Evolutionary conservation across 1,140 invertebrate genomes (phyloP), one percentile per base, ranked within the genome.

Genomic region (Zaprionus inermis): DNA sequence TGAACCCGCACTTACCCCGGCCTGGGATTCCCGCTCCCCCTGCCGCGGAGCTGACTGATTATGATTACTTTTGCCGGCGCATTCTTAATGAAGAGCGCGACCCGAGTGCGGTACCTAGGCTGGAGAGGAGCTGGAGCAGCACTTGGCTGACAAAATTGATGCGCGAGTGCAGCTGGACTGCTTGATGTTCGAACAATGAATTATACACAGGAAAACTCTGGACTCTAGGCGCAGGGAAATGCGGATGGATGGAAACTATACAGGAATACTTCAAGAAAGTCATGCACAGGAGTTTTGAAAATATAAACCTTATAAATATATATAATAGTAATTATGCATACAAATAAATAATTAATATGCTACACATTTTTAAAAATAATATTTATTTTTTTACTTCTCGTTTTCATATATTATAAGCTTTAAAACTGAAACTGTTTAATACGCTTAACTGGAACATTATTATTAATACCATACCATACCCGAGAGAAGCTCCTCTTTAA

Each of bases 31-130:
- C 44, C 10, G 6, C 34, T 22, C 12, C 24, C 18, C 24, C 57
- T 28, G 3, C 16, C 16, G 2, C 41, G n/a, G n/a, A 11, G 22
- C 32, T 57, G 61, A 14, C 55, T 86, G 78, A 81, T 85, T 78
- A 81, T 78, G 78, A 85, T 86, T 82, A 76, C 78, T 57, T 80
- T 82, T 76, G 72, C 74, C n/a, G 20, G 74, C 67, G 57, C 79
- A 78, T 81, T 52, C 66, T 67, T 83, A 83, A 83, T 79, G 72
- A 77, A 70, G n/a, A 44, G 56, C 67, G 64, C 16, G 24, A 36
- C 46, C 64, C 44, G 52, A 64, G 59, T 44, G 59, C 18, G 2
- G 6, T 10, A 71, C 18, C 28, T 2, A 32, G 14, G 11, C 10
- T 3, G 41, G 16, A 20, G 44, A 9, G 18, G 16, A 20, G 18